These are phyloP conservation scores for Prionace glauca DNA, from an alignment of 2,797 vertebrate species.

Conservation along the genomic window DNA sequence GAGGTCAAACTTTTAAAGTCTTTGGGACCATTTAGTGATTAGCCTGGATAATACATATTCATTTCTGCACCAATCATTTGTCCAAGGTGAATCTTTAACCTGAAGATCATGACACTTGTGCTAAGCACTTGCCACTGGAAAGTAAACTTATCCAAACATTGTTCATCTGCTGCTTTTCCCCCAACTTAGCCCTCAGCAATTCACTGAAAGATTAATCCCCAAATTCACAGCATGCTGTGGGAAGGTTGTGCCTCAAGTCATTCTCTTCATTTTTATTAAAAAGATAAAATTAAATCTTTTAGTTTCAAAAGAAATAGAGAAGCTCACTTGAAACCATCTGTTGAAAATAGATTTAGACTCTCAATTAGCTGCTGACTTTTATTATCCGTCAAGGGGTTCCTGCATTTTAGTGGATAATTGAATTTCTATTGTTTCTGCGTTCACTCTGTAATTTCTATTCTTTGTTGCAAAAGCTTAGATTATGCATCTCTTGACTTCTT, in stretches of 20 bases:
- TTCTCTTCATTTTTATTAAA: not conserved
- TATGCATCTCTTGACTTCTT: not conserved
- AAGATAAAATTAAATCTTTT: not conserved
- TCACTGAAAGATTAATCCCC: not conserved
- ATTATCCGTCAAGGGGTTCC: not conserved
- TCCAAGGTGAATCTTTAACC: not conserved
- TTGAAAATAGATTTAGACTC: not conserved
- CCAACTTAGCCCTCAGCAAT: not conserved
- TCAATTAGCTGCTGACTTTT: not conserved
- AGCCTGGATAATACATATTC: not conserved
- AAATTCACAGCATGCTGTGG: not conserved
- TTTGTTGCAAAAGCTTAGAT: not conserved
- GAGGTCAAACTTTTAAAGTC: not conserved
- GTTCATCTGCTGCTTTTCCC: not conserved
- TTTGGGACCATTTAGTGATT: not conserved
- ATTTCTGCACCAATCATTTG: not conserved
- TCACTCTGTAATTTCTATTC: not conserved
- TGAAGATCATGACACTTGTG: not conserved
- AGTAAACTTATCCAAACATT: not conserved
- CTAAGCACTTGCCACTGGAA: not conserved
- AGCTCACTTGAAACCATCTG: not conserved
- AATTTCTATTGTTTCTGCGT: not conserved
- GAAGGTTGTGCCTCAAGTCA: not conserved
- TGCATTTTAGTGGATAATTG: slow-evolving; percentile 11
- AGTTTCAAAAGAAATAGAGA: not conserved